A percentile compares a stretch with the other conserved stretches of the same genome.
These are phyloP conservation scores for Neolamprologus modestus DNA, from an alignment of 2,113 vertebrate genomes.

Conservation along the genomic window DNA sequence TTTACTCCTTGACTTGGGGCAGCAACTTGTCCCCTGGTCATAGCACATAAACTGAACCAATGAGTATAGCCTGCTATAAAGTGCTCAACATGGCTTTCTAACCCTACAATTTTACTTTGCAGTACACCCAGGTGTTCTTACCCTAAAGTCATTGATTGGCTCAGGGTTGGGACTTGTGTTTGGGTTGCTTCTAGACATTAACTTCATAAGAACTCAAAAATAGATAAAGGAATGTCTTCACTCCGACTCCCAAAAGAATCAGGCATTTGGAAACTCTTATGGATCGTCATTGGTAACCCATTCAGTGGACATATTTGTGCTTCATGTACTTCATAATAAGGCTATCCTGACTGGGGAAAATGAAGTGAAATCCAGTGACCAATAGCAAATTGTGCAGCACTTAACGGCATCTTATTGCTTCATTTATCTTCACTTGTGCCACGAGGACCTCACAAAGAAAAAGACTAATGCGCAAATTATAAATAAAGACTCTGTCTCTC, in stretches of 20 bases:
- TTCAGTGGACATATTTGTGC: neutral
- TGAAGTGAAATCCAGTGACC: neutral
- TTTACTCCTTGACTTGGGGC: neutral
- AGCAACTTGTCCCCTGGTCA: neutral
- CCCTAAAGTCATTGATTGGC: neutral
- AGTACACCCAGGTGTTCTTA: neutral
- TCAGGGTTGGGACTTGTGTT: neutral
- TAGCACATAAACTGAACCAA: neutral
- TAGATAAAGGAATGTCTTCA: neutral
- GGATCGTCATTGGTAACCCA: neutral
- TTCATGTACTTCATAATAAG: neutral
- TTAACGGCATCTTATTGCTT: neutral
- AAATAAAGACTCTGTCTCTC: neutral
- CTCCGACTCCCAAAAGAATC: neutral
- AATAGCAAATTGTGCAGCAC: neutral
- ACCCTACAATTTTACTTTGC: neutral
- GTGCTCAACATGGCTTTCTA: neutral
- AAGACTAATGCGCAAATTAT: neutral
- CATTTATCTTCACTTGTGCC: neutral
- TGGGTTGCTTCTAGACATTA: neutral
- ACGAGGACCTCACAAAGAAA: neutral
- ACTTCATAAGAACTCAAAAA: neutral
- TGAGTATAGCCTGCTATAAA: neutral
- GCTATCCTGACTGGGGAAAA: neutral
- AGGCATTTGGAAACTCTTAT: neutral